These are phyloP conservation scores for Pristiophorus japonicus DNA, from an alignment of 2,113 vertebrate genomes.

Conservation along the genomic window DNA sequence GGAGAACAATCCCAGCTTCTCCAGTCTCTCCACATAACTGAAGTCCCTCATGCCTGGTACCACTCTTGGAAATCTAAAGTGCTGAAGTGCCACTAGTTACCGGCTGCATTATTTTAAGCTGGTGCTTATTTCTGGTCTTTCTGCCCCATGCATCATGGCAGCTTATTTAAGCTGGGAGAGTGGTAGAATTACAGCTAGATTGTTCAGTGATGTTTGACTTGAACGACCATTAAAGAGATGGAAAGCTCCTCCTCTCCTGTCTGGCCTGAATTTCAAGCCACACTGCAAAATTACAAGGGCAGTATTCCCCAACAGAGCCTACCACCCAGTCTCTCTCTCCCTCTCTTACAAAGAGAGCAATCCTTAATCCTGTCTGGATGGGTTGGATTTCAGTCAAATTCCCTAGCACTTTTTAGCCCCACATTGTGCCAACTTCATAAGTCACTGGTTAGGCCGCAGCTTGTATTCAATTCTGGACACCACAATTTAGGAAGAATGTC, in stretches of 20 bases:
- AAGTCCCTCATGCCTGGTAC: not conserved
- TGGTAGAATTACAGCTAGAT: not conserved
- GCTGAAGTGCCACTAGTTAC: not conserved
- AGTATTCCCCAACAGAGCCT: too few relatives aligned
- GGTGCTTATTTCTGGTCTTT: too few relatives aligned
- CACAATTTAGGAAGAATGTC: not conserved
- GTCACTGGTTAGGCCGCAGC: not conserved
- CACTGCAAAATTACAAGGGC: too few relatives aligned
- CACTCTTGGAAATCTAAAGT: not conserved
- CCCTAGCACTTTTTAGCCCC: not conserved
- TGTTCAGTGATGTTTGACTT: too few relatives aligned
- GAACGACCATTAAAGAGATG: too few relatives aligned
- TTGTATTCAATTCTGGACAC: not conserved
- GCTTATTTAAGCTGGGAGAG: not conserved
- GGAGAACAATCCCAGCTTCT: not conserved
- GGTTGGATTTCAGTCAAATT: not conserved
- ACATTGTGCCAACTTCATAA: not conserved
- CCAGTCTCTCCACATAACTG: not conserved
- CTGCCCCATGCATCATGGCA: too few relatives aligned
- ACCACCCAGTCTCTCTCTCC: too few relatives aligned
- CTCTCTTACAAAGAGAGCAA: too few relatives aligned
- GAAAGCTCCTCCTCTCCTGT: too few relatives aligned
- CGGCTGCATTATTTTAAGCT: too few relatives aligned
- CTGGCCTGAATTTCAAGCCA: too few relatives aligned
- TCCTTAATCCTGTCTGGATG: too few relatives aligned